Conservation (phyloP, 2,113 vertebrate genomes). For the Oreochromis niloticus region DNA sequence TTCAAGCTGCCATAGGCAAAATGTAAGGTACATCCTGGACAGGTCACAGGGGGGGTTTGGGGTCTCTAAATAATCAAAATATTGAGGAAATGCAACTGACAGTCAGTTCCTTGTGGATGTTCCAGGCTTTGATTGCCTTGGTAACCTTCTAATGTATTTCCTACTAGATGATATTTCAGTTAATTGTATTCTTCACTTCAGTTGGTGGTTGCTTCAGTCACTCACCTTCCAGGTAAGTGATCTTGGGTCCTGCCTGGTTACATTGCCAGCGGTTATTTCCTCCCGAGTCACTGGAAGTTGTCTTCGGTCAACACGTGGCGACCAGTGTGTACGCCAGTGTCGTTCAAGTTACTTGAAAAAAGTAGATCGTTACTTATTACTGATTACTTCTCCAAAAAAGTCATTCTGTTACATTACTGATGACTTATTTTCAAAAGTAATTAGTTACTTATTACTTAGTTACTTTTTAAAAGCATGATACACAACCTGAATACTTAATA, state of each 20-base stretch:
- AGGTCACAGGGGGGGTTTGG: background rate
- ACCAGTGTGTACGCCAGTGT: background rate
- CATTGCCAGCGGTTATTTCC: background rate
- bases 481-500: background rate
- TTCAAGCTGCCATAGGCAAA: background rate
- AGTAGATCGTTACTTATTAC: background rate
- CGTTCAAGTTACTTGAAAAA: background rate
- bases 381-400: background rate
- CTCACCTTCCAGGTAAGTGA: background rate
- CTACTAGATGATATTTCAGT: background rate
- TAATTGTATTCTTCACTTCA: background rate
- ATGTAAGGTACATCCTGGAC: background rate
- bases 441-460: background rate
- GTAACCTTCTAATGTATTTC: background rate
- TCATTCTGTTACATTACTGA: background rate
- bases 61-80: background rate
- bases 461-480: background rate
- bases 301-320: background rate
- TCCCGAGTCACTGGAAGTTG: background rate
- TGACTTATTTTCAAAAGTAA: background rate
- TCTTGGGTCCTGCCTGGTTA: background rate
- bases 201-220: background rate
- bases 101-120: background rate
- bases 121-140: background rate
- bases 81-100: background rate